Base-by-base conservation (phyloP, 2,797 vertebrate species). In the Sebastiscus albofasciatus region DNA sequence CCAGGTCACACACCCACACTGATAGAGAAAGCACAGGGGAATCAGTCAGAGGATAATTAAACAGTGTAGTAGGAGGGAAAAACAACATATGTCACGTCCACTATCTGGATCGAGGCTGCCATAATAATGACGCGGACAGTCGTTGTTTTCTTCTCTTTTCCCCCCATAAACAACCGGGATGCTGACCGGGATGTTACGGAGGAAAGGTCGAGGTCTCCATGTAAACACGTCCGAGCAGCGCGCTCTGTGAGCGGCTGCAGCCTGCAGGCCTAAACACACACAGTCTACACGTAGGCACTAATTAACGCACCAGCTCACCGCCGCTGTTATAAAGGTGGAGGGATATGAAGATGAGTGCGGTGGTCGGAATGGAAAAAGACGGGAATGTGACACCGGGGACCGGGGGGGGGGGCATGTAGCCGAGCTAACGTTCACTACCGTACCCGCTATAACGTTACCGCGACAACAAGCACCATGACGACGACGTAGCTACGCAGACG, bases 191-290 rank as follows among this genome's bases (percentile, higher is more conserved):
- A 24, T 27, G 79, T 72, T 42, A 18, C 0, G 18, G 39, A 13
- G 62, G 49, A 58, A 52, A 70, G 71, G 62, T 75, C 8, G 36
- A 39, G 39, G 65, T 74, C n/a, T 79, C 27, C 68, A 68, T 85
- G 74, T 79, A 83, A 83, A 85, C 83, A 78, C 79, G 70, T 27
- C 4, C 36, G 16, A 4, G 72, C 67, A n/a, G 11, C 14, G 71
- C 52, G 58, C 56, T 16, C 7, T 54, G 0, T 33, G 61, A 12
- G 2, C 5, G 10, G 80, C 70, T 68, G 86, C 70, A 42, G 88
- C 84, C 83, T 87, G 67, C 60, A 75, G 36, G 36, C 36, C 36
- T 39, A 39, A 39, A 39, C 78, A 6, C 24, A 39, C 78, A 6
- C 24, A 2, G 20, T 18, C 13, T 54, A 27, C 75, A 75, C 67